Base-by-base conservation (phyloP, 2,113 vertebrate genomes). In the Cinclus mexicanus region DNA sequence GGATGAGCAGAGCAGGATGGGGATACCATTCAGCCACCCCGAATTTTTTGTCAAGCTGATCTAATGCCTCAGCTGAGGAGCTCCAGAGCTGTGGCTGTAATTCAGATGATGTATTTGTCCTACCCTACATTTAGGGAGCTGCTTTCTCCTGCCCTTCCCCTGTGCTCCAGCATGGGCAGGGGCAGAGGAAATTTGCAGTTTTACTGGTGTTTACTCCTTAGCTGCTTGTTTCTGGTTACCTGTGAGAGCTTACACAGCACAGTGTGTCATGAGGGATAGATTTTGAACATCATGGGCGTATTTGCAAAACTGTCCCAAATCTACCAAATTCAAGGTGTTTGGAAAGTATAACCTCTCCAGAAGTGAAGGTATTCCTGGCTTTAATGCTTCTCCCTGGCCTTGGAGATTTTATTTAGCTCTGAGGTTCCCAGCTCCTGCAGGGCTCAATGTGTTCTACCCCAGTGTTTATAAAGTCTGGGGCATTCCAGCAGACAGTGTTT, bases 111-210 rank as follows among this genome's bases (percentile, higher is more conserved):
- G 15, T 12, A 6, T 2, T 2, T 5, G 2, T 55, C 13, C 15
- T 77, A 29, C 61, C 52, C 15, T 55, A 1, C 1, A 0, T 1
- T 21, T 2, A 44, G 64, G 10, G 53, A 28, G 7, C 33, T 60
- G 46, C 87, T 85, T 37, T 22, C 65, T 56, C 33, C 47, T 42
- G 17, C 46, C 44, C 28, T 8, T 12, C 56, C 50, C 28, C 64
- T 25, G 59, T 31, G 49, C 52, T 42, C 37, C 53, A 29, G 28
- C 7, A 0, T 5, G 8, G 78, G 44, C 65, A 41, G 74, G 50
- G 50, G 3, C 72, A 39, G n/a, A 24, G 60, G 9, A 16, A 46
- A 21, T 31, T 14, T 11, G 35, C 41, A 37, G 17, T 33, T 81
- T 35, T 9, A 2, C 22, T 61, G 90, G 2, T 4, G 12, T 83